A percentile compares a stretch with the other conserved stretches of the same genome.
Conservation (phyloP, 2,888 invertebrate species). For the Punctoribates punctum region DNA sequence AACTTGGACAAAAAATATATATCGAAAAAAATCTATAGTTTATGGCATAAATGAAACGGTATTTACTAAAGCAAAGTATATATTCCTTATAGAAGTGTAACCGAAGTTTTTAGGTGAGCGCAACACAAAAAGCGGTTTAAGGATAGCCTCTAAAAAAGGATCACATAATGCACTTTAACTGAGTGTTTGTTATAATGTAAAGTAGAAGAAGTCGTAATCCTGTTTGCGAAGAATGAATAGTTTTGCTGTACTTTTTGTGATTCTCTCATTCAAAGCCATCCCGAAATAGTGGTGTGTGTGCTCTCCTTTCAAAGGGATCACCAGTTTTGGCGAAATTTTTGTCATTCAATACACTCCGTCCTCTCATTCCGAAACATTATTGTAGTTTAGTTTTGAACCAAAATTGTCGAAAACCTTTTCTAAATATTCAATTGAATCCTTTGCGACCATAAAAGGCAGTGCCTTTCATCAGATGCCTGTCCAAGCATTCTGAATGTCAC, state of each 20-base stretch:
- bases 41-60: not conserved
- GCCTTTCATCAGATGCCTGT: slow-evolving; percentile 1
- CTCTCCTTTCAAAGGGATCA: not conserved
- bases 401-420: not conserved
- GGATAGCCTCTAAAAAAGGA: slow-evolving; percentile 17
- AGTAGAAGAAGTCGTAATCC: not conserved
- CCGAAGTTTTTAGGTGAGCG: not conserved
- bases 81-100: not conserved
- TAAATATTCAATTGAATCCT: not conserved
- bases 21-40: not conserved
- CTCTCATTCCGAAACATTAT: not conserved
- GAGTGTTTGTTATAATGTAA: slow-evolving; percentile 26
- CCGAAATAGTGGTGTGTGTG: not conserved
- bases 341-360: slow-evolving; percentile 2
- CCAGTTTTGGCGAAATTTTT: not conserved
- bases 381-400: not conserved
- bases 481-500: not conserved
- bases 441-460: not conserved
- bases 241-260: not conserved
- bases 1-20: not conserved
- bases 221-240: slow-evolving; percentile 17
- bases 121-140: slow-evolving; percentile 21
- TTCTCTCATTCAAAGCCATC: not conserved
- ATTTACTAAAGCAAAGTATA: not conserved
- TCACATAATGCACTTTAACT: slow-evolving; percentile 31